Percentiles rank a stretch among this genome's conserved stretches.
phyloP scores from a whole-genome alignment of 2,888 invertebrate genomes.

The Apocheima hispidaria region DNA sequence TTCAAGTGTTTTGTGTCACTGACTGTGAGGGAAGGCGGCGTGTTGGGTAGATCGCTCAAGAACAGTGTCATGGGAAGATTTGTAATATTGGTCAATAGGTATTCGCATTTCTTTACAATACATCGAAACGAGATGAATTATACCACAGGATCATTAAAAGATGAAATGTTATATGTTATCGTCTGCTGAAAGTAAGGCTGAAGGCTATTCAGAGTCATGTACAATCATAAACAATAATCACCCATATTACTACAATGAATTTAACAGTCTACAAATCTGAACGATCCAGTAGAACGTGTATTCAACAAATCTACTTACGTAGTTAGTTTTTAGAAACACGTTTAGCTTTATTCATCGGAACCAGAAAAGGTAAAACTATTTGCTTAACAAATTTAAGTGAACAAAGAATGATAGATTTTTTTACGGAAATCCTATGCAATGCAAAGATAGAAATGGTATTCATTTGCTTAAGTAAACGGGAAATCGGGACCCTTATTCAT shows the following conservation, averaged over 20 bases:
- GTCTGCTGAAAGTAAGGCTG: not conserved
- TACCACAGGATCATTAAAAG: no score
- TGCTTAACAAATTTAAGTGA: slow-evolving; percentile 24
- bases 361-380: slow-evolving; percentile 34
- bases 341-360: slow-evolving; percentile 27
- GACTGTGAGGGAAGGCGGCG: slow-evolving; percentile 59
- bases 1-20: slow-evolving; percentile 57
- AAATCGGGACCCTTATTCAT: slow-evolving; percentile 13
- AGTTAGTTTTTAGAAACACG: slow-evolving; percentile 22
- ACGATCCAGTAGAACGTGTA: slow-evolving; percentile 18
- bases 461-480: slow-evolving; percentile 31
- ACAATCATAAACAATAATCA: not conserved
- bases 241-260: not conserved
- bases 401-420: slow-evolving; percentile 36
- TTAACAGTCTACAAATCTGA: not conserved
- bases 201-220: no score
- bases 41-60: slow-evolving; percentile 19
- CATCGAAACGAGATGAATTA: not conserved
- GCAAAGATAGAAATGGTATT: slow-evolving; percentile 23
- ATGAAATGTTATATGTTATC: not conserved
- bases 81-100: not conserved
- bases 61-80: slow-evolving; percentile 1
- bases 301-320: slow-evolving; percentile 1
- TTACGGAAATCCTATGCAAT: slow-evolving; percentile 31
- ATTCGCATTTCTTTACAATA: not conserved